phyloP scores from a whole-genome alignment of 2,797 vertebrate genomes.

The Sebastes baramenuke region DNA sequence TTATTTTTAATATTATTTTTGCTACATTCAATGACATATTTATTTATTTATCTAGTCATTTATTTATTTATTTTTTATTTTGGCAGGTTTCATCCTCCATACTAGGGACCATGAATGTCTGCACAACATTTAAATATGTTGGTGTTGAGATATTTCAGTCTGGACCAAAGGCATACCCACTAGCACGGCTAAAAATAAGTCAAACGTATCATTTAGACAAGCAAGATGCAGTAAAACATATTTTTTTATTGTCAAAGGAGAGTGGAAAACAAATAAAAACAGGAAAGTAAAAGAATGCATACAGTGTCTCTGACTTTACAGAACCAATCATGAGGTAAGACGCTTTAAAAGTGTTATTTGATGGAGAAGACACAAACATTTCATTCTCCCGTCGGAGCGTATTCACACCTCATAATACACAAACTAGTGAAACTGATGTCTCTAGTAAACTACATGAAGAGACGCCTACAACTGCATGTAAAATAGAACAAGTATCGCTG shows the following conservation, averaged over 20 bases:
- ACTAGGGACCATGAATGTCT: neutral
- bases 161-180: neutral
- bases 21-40: no score
- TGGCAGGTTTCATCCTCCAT: neutral
- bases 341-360: slow-evolving; percentile 18
- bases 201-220: neutral
- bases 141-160: neutral
- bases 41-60: no score
- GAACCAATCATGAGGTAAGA: slow-evolving; percentile 49
- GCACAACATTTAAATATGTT: neutral
- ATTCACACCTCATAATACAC: slow-evolving; percentile 14
- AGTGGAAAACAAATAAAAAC: slow-evolving; percentile 45
- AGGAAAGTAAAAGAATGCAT: slow-evolving; percentile 22
- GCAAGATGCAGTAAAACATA: neutral
- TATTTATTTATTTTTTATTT: no score
- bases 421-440: neutral
- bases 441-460: slow-evolving; percentile 30
- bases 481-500: slow-evolving; percentile 29
- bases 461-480: neutral
- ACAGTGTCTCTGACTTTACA: slow-evolving; percentile 22
- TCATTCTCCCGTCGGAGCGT: neutral
- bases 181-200: neutral
- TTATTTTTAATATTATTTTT: no score
- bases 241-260: slow-evolving; percentile 65
- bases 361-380: slow-evolving; percentile 24